Evolutionary conservation across 2,113 vertebrate species (phyloP).

Genomic region (human): GRCh38 chr2:108582001-108582500

Average conservation of each 20-base stretch:
- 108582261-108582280: neutral
- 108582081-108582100: neutral
- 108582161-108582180: neutral
- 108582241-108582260: neutral
- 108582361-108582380: neutral
- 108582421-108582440: neutral
- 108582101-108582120: neutral
- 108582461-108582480: no score
- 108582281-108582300: neutral
- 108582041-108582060: neutral
- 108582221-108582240: neutral
- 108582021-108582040: neutral
- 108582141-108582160: neutral
- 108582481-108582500: no score
- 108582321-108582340: neutral
- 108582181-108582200: neutral
- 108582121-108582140: neutral
- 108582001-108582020: constrained; percentile 18
- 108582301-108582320: neutral
- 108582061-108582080: neutral
- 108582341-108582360: neutral
- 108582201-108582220: neutral
- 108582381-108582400: neutral
- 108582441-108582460: neutral
- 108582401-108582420: neutral